Base-by-base conservation (phyloP, 2,888 invertebrate genomes). In the Bellardia pandia region DNA sequence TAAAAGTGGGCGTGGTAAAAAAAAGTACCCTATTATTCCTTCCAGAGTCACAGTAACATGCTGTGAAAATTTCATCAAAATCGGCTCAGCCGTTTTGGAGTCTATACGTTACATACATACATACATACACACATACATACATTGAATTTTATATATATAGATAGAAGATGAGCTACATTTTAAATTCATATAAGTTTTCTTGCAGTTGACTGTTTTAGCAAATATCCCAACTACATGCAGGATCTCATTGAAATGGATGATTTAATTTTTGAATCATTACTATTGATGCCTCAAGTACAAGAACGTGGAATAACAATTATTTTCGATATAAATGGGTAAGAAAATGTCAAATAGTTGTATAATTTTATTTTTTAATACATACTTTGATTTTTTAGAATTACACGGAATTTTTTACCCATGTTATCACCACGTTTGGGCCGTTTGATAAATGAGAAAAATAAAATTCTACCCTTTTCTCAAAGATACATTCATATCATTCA, bases 241-340 rank as follows among this genome's bases (percentile, higher is more conserved):
- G 91, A 92, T 79, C 89, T 92, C 7, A 89, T 92, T 48, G 93
- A 93, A 89, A 92, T 93, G 88, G 93, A 93, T 88, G 93, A 93
- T 89, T 90, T 93, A 48, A 90, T 93, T 64, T 92, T 93, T 85
- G 93, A 93, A 85, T 91, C 93, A 0, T 56, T 93, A 40, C 86
- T 93, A 60, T 86, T 93, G 78, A 62, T 93, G 40, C 93, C 93
- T 0, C 89, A 88, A 89, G 91, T 91, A 2, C 93, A 93, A 81
- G 90, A 91, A 75, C 88, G 90, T 77, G 93, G 93, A 33, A 89
- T 93, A 48, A 92, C 92, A 8, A 90, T 93, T n/a, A 92, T 93
- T 40, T 91, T 91, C 66, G 93, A 93, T 85, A 85, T 93, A 14
- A 91, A 90, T 60, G 92, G 92, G 93, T 93, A 83, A 85, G 2